Evolutionary conservation across 2,113 vertebrate species (phyloP), one percentile per base, ranked within the genome.

Genomic region (Forbesichthys agassizii): DNA sequence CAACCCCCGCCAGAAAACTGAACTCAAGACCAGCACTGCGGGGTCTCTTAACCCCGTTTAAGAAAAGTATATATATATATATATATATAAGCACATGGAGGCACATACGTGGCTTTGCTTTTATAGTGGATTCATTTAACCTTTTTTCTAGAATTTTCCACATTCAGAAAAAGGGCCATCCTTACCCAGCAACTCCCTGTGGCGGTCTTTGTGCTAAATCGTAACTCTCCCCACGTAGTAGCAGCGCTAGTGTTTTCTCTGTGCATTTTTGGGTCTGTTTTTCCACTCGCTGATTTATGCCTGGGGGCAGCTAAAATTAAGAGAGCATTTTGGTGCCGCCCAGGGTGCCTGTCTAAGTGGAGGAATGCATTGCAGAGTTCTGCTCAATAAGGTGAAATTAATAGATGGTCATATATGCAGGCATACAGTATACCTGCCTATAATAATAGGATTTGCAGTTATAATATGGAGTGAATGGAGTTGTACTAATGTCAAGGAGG

Each of bases 201-300:
- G 27, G 48, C 76, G 59, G 48, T 75, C 73, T 67, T 13, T 71
- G 78, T 59, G 68, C 74, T 86, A 65, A 79, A 80, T 83, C 78
- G 71, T 64, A 49, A 57, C 77, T 9, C 84, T 85, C 70, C 74
- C 76, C 57, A 16, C 68, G 77, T 69, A 81, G 80, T 68, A 84
- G 86, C 69, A 67, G 64, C 81, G 68, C 78, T 82, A 16, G 60
- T 89, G 87, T 92, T 92, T 91, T 88, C 85, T 85, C 90, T 88
- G 78, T 80, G 84, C 85, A 91, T 89, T 92, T 91, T 88, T 90
- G 84, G 86, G 82, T 90, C 84, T 88, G 90, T 92, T 92, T 91
- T 92, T 90, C 84, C 88, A 89, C 84, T 87, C 69, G 61, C 76
- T 88, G 90, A 92, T 91, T 91, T 90, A 91, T 90, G 91, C 85